These are phyloP conservation scores for Channallabes apus DNA, from an alignment of 2,797 vertebrate species.

Conservation along the genomic window DNA sequence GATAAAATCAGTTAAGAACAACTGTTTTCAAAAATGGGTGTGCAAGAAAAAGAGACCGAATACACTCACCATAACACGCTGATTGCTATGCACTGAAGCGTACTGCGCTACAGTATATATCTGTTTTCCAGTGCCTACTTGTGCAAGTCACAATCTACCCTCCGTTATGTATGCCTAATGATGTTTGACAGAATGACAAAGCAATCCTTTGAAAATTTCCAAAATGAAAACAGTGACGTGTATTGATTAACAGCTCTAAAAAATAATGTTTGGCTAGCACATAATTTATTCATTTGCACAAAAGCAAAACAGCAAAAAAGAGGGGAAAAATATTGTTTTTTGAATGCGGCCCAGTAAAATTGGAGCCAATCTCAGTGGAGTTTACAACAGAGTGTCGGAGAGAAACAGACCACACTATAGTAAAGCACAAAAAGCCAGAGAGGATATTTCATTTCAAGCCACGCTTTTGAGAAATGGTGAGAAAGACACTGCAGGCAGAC, in stretches of 20 bases:
- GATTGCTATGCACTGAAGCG: neutral
- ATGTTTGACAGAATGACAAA: conserved; percentile 75
- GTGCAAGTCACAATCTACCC: conserved; percentile 63
- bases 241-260: conserved; percentile 70
- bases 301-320: conserved; percentile 66
- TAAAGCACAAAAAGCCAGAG: conserved; percentile 24
- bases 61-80: neutral
- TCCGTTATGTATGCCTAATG: conserved; percentile 63
- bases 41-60: neutral
- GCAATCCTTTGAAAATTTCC: conserved; percentile 64
- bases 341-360: conserved; percentile 54
- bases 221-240: conserved; percentile 61
- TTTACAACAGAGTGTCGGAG: conserved; percentile 40
- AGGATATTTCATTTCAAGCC: conserved; percentile 46
- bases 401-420: conserved; percentile 34
- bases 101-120: conserved; percentile 57
- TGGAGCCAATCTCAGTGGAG: conserved; percentile 59
- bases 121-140: conserved; percentile 64
- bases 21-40: neutral
- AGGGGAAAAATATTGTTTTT: conserved; percentile 67
- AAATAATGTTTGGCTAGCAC: conserved; percentile 69
- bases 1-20: neutral
- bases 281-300: conserved; percentile 74
- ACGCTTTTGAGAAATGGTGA: conserved; percentile 42
- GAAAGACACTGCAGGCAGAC: conserved; percentile 49